phyloP scores from a whole-genome alignment of 1,140 invertebrate species.

The Heliothis virescens region DNA sequence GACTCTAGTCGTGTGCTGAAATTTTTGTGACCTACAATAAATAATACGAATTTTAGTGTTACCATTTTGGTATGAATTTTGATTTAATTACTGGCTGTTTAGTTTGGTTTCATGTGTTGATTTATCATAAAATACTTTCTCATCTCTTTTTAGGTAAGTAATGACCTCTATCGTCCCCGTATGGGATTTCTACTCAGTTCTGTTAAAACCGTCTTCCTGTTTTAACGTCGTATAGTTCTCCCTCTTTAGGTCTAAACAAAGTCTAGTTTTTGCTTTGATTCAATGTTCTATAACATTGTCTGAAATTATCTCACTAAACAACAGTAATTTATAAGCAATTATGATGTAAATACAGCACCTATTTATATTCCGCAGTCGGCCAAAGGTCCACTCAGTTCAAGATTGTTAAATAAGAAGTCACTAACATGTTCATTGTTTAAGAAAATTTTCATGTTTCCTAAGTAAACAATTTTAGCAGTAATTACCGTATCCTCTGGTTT shows the following conservation, averaged over 20 bases:
- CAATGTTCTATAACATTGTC: conserved; percentile 1
- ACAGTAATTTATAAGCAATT: conserved; percentile 10
- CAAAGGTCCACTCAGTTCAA: conserved; percentile 39
- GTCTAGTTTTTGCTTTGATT: background rate
- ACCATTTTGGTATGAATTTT: background rate
- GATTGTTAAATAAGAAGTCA: conserved; percentile 33
- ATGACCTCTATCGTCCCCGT: too few species aligned
- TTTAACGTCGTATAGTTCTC: too few species aligned
- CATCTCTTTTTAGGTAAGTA: too few species aligned
- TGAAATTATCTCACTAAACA: conserved; percentile 3
- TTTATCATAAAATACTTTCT: too few species aligned
- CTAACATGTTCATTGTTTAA: conserved; percentile 6
- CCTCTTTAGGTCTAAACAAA: background rate
- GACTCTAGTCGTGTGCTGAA: conserved; percentile 4
- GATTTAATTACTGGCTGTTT: too few species aligned
- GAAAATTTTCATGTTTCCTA: background rate
- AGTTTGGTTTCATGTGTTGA: too few species aligned
- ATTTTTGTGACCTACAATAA: conserved; percentile 17
- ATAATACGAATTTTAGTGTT: too few species aligned
- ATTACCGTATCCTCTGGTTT: background rate
- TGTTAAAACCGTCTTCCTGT: too few species aligned
- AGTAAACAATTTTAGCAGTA: background rate
- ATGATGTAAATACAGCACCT: conserved; percentile 22
- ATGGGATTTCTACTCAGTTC: too few species aligned
- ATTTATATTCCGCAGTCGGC: conserved; percentile 27